Base-by-base conservation (phyloP, 2,797 vertebrate genomes). In the Rhincodon typus region DNA sequence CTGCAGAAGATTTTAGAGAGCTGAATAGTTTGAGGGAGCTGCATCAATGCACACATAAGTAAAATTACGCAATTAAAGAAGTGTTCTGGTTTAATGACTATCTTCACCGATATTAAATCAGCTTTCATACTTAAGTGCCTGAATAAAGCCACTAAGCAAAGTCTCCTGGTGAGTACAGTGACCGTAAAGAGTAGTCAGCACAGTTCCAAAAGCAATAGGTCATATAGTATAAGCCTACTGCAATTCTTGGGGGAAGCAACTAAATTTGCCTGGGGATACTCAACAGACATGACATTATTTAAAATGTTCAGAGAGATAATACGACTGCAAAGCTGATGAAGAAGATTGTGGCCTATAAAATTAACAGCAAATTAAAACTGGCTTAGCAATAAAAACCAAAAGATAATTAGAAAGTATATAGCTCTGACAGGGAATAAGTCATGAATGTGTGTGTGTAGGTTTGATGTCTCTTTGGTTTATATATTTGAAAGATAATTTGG, bases 101-200 rank as follows among this genome's bases (percentile, higher is more conserved):
- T 57, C 94, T 74, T 27, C 46, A 95, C 94, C 53, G 30, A 95
- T 95, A 77, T 74, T 95, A 95, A 95, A 53, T 72, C 94, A 95
- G 66, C 27, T 50, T 72, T 50, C 70, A 50, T 42, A 77, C 46
- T 69, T 95, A 74, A 72, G 42, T 72, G 70, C 94, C 27, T 95
- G 50, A 95, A 53, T n/a, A n/a, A 72, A 2, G 17, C 7, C 70
- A 25, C 94, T 25, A 57, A 77, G 19, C 42, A 25, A 74, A 34
- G 25, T 77, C 42, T 53, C 94, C 27, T 34, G 70, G 15, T 74
- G 94, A 95, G 93, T 46, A 70, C 93, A 46, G 23, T 17, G 19
- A 30, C 27, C 42, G 23, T 4, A 74, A 95, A 46, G 94, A 74
- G 70, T 53, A 50, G 94, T 95, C 70, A 95, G 13, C 42, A 57